Base-by-base conservation (phyloP, 2,888 invertebrate genomes). In the Sesamia inferens region DNA sequence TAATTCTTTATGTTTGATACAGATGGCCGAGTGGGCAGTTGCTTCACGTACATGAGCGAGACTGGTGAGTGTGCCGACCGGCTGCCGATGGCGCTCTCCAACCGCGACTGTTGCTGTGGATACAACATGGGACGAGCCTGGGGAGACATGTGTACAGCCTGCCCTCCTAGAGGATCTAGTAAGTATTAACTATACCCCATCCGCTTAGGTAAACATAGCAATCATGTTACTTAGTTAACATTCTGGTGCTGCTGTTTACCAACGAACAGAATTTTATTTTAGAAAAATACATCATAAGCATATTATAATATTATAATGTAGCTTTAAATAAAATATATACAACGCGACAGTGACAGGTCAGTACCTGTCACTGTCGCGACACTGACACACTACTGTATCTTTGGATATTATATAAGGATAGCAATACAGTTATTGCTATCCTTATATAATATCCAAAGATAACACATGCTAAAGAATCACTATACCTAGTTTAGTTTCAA, bases 101-200 rank as follows among this genome's bases (percentile, higher is more conserved):
- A 98, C 91, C 97, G 97, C 81, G 98, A 98, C 92, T 98, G 98
- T 90, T 98, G 98, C 92, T 98, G 98, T 92, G 98, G 98, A 1
- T 97, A 98, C 91, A 98, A 98, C 92, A 98, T 98, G 97, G 98
- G 98, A 6, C 97, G 98, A 88, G 98, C 98, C 13, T 98, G 98
- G 98, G 97, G 98, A 70, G 97, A 97, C 83, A 96, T 97, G 77
- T 99, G 98, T 91, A 97, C 97, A 75, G 96, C 97, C 62, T 99
- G 99, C 92, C 98, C 98, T 0, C 95, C 95, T 0, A 76, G 94
- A 7, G 94, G 94, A 16, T 89, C 95, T 51, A 88, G 96, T 96
- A 2, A 91, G 94, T 93, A 51, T 24, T 31, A 10, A 58, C 10
- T 10, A 31, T 31, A 31, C 39, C 7, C 39, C 39, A 39, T 39